Base-by-base conservation (phyloP, 2,888 invertebrate species). In the Nomada ferruginata region DNA sequence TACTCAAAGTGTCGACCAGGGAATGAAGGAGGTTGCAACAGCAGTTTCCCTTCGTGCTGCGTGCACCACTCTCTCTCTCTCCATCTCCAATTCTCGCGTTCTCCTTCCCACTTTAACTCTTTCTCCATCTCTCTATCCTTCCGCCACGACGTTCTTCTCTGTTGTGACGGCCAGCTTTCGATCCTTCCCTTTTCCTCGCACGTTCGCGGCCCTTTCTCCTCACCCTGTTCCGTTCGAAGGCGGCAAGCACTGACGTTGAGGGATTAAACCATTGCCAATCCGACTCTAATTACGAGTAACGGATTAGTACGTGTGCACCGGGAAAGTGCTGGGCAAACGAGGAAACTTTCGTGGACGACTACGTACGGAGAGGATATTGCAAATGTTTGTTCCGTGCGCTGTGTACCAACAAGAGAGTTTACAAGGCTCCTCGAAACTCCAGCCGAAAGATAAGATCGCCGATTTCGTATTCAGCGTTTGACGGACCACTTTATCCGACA, bases 181-280 rank as follows among this genome's bases (percentile, higher is more conserved):
- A 61, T 63, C 65, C 53, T 57, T 42, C 59, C 18, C 65, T 63
- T 55, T 59, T 50, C 15, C n/a, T 63, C 75, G 26, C 64, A 36
- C 47, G 42, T 42, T 53, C 72, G 23, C 53, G 57, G 42, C 47
- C 5, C 57, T 15, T 69, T 26, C 47, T 63, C 10, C 69, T 26
- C 47, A 0, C 61, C 71, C 66, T 52, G 71, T 79, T 50, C 71
- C 71, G 66, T 63, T 70, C 78, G 63, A 74, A 79, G 52, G 59
- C 81, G 68, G 79, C 79, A 53, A 76, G 76, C 86, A 88, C 84
- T 88, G 92, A 93, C 92, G 91, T 92, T 92, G 93, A 93, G 88
- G 92, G 91, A 93, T 93, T 93, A 91, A 93, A 92, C 92, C 92
- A 92, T 92, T 93, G 92, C 91, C 92, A 92, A 93, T 93, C 92